These are phyloP conservation scores for Anisognathus igniventris DNA, from an alignment of 2,797 vertebrate species.

Conservation along the genomic window DNA sequence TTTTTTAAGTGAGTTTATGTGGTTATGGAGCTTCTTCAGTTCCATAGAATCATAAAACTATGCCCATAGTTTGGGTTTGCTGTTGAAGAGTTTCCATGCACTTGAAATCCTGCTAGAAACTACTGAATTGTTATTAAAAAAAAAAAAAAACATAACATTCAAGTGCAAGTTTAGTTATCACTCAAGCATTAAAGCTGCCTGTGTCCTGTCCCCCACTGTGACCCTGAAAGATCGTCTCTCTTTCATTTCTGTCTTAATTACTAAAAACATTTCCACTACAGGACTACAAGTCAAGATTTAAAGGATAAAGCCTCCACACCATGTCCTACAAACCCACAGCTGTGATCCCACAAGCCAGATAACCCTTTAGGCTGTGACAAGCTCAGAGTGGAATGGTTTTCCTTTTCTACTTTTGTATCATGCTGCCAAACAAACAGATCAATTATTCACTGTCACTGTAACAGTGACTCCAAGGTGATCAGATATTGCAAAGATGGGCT, in stretches of 20 bases:
- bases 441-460: background rate
- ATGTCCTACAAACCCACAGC: accelerated
- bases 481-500: background rate
- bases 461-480: background rate
- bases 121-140: background rate
- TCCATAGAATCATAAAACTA: background rate
- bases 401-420: background rate
- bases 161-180: background rate
- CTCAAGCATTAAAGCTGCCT: background rate
- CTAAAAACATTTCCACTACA: background rate
- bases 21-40: background rate
- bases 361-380: background rate
- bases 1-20: background rate
- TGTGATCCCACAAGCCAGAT: background rate
- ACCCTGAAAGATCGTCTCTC: background rate
- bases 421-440: background rate
- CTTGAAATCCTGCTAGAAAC: background rate
- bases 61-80: background rate
- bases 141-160: background rate
- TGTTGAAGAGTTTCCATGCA: background rate
- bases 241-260: background rate
- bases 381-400: background rate
- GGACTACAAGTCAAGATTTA: background rate
- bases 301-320: background rate
- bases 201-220: background rate